Evolutionary conservation across 1,140 invertebrate genomes (phyloP).

Genomic region (Phthorimaea operculella): DNA sequence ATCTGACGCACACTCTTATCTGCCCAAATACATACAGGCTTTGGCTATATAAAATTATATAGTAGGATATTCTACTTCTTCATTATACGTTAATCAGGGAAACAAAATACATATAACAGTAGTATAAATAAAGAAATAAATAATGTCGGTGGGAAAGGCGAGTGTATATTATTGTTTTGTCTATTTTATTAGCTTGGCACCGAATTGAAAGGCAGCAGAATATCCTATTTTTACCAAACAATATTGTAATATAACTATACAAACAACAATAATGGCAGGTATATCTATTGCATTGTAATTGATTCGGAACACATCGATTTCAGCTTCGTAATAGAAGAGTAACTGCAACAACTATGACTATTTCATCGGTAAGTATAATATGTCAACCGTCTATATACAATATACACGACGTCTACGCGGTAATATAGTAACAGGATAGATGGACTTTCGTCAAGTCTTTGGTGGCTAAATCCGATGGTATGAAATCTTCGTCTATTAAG

Average conservation of each 20-base stretch:
- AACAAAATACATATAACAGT: too few relatives aligned
- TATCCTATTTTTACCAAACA: conserved; percentile 20
- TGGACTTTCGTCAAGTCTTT: conserved; percentile 30
- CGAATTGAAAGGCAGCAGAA: too few relatives aligned
- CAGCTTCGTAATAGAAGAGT: conserved; percentile 11
- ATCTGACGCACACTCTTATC: too few relatives aligned
- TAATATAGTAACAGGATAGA: conserved; percentile 11
- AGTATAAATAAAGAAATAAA: too few relatives aligned
- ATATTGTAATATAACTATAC: conserved; percentile 29
- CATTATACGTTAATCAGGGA: too few relatives aligned
- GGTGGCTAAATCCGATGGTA: conserved; percentile 33
- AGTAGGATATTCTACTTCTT: conserved; percentile 17
- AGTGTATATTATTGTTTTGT: too few relatives aligned
- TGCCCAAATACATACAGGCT: conserved; percentile 12
- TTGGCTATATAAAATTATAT: conserved; percentile 11
- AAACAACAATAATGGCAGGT: conserved; percentile 45
- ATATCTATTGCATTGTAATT: conserved; percentile 53
- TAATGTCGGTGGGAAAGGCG: too few relatives aligned
- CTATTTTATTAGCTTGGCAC: too few relatives aligned
- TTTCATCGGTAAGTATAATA: not conserved
- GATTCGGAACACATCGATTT: conserved; percentile 51
- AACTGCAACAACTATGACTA: conserved; percentile 6
- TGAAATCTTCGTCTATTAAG: not conserved
- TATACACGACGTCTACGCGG: not conserved
- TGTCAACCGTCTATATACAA: not conserved